Evolutionary conservation across 2,113 vertebrate genomes (phyloP), one percentile per base, ranked within the genome.

Genomic region (Malaclemys terrapin): DNA sequence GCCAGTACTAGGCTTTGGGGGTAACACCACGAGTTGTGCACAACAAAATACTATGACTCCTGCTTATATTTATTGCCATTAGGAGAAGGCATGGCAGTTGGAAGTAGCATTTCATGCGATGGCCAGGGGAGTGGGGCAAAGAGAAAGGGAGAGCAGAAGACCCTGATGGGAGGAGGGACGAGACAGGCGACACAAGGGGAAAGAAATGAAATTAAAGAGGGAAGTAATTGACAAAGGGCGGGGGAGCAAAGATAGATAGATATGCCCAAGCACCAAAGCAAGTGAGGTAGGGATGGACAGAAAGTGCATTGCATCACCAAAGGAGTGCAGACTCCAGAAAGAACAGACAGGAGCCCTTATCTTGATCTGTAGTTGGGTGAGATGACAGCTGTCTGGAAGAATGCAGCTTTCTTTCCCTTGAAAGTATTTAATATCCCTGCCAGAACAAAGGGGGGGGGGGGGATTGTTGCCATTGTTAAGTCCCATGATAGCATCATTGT

Each of bases 281-380:
- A 65, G 31, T 22, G 35, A 42, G 38, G 65, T 31, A 5, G 0
- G 0, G 81, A 80, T 42, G 49, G 4, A 24, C 19, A 47, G 0
- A 1, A 42, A 29, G 7, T 52, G 7, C 45, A 1, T 2, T 4
- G 38, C 38, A 10, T 22, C n/a, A 1, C 45, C 0, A 1, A 1
- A 29, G 0, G n/a, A 31, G 45, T 0, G 0, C 53, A 1, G 88
- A 31, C 29, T 62, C 11, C 57, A 62, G 57, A 25, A 62, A 29
- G 57, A 62, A 62, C 27, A 62, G 57, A 62, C 29, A 69, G 16
- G 16, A n/a, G 14, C n/a, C 54, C 27, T 3, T 0, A 1, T 50
- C 76, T 22, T 56, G 3, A 9, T 19, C 80, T 8, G 19, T 10
- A 13, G 17, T 35, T 19, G 10, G 79, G 29, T 10, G 50, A 50